Evolutionary conservation across 2,888 invertebrate species (phyloP).

Genomic region (Gastracanthus pulcherrimus): DNA sequence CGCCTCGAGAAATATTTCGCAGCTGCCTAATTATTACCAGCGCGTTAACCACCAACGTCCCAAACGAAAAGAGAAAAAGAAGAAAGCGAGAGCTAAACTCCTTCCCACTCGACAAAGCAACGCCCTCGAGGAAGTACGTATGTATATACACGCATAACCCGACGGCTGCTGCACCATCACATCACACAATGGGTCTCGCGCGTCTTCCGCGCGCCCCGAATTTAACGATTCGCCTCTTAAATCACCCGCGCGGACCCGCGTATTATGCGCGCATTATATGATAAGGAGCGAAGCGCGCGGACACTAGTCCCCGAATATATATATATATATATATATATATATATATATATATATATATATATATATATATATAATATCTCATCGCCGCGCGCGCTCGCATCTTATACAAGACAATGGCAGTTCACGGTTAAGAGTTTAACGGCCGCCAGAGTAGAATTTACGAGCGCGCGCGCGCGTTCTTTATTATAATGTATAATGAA

Average conservation of each 20-base stretch:
- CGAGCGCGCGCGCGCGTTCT: constrained; percentile 18
- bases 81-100: neutral
- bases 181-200: neutral
- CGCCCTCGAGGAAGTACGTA: neutral
- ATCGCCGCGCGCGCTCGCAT: neutral
- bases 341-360: too few species aligned
- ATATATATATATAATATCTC: too few species aligned
- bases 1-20: neutral
- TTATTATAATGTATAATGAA: constrained; percentile 47
- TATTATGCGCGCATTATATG: constrained; percentile 1
- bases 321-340: too few species aligned
- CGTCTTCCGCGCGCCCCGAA: constrained; percentile 1
- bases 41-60: neutral
- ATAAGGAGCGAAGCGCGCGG: neutral
- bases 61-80: too few species aligned
- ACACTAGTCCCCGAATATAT: too few species aligned
- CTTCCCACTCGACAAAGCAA: neutral
- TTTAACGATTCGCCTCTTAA: constrained; percentile 38
- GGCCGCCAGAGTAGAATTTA: constrained; percentile 20
- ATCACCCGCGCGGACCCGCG: constrained; percentile 6
- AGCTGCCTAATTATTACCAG: neutral
- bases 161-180: too few species aligned
- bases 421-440: constrained; percentile 7
- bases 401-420: neutral
- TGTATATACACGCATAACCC: too few species aligned